Evolutionary conservation across 2,888 invertebrate genomes (phyloP).

Genomic region (Candidula unifasciata): DNA sequence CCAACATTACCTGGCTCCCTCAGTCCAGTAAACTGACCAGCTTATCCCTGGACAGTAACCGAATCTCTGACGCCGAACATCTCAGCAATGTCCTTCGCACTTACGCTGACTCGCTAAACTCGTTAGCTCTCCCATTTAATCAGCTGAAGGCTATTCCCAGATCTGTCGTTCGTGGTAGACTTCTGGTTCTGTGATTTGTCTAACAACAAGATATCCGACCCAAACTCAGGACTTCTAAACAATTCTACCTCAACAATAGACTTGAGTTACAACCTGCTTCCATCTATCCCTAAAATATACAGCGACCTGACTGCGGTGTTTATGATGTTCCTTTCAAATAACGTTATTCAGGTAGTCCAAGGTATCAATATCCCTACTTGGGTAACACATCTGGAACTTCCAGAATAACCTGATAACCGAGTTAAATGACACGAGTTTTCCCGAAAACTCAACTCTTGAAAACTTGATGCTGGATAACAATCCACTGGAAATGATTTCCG

Average conservation of each 20-base stretch:
- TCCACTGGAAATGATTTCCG: background rate
- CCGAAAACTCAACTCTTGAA: background rate
- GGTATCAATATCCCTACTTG: background rate
- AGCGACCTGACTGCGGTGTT: background rate
- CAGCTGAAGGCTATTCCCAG: background rate
- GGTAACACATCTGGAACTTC: background rate
- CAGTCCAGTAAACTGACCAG: no score
- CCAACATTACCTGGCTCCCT: no score
- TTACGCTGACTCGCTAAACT: background rate
- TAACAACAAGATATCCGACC: background rate
- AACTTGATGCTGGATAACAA: background rate
- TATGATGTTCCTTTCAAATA: background rate
- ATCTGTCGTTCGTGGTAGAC: background rate
- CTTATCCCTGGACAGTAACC: no score
- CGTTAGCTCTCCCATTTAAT: background rate
- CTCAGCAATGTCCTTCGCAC: no score
- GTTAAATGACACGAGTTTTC: background rate
- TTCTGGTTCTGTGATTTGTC: background rate
- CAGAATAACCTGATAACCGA: background rate
- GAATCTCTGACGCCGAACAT: no score
- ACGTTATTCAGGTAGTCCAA: background rate
- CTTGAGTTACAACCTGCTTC: background rate
- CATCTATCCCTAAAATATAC: background rate
- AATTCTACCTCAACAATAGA: background rate
- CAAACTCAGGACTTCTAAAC: background rate